Evolutionary conservation across 2,797 vertebrate genomes (phyloP).

Genomic region (Brachymystax lenok): DNA sequence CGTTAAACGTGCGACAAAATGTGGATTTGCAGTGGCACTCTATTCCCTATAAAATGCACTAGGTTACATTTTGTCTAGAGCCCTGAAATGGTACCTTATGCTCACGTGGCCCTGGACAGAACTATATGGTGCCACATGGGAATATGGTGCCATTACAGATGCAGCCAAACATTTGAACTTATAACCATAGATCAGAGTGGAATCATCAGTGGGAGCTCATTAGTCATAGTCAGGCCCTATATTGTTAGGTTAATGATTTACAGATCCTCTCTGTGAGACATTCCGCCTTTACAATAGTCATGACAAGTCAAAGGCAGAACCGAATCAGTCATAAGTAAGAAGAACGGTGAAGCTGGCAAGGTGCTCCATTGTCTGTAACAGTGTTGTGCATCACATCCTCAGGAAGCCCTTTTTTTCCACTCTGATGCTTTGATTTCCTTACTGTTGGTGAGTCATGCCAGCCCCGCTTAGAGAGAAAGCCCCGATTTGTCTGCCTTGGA

Average conservation of each 20-base stretch:
- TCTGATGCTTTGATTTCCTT: conserved; percentile 20
- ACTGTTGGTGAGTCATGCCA: conserved; percentile 35
- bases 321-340: not conserved
- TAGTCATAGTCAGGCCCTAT: not conserved
- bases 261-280: not conserved
- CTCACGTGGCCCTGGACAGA: too few relatives aligned
- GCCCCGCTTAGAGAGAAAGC: conserved; percentile 32
- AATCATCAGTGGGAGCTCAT: not conserved
- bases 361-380: not conserved
- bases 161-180: not conserved
- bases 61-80: not conserved
- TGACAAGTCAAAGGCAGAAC: not conserved
- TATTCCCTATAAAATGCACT: not conserved
- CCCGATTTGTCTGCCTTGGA: conserved; percentile 25
- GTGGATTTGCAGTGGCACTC: not conserved
- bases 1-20: conserved; percentile 29
- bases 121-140: too few relatives aligned
- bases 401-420: not conserved
- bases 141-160: not conserved
- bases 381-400: conserved; percentile 1
- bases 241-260: not conserved
- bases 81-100: too few relatives aligned
- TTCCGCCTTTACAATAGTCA: not conserved
- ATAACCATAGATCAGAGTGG: not conserved
- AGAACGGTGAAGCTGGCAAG: not conserved